Evolutionary conservation across 2,113 vertebrate species (phyloP).

Genomic region (Sebastes schlegelii): DNA sequence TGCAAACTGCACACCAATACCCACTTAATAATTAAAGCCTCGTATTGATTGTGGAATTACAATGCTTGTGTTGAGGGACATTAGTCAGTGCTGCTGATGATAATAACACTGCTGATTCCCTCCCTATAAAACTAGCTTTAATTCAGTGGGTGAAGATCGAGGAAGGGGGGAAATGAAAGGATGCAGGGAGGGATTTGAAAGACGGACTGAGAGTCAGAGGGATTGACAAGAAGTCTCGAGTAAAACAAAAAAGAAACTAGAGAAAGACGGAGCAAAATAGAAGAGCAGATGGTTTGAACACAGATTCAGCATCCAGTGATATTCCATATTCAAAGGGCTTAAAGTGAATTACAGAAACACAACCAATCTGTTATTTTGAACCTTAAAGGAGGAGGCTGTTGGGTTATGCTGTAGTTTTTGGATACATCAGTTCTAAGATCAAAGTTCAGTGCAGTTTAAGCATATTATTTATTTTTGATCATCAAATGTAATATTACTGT

Average conservation of each 20-base stretch:
- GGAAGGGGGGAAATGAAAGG: slow-evolving; percentile 12
- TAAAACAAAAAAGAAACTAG: slow-evolving; percentile 26
- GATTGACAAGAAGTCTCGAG: slow-evolving; percentile 3
- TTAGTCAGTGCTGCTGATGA: slow-evolving; percentile 67
- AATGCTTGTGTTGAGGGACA: slow-evolving; percentile 71
- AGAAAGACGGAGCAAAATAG: background rate
- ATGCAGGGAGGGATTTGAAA: slow-evolving; percentile 29
- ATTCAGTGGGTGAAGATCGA: slow-evolving; percentile 38
- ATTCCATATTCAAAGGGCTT: background rate
- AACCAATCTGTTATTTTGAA: slow-evolving; percentile 3
- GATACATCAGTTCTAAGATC: background rate
- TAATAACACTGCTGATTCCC: slow-evolving; percentile 69
- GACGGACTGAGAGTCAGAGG: slow-evolving; percentile 19
- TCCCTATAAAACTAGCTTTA: slow-evolving; percentile 51
- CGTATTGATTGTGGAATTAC: slow-evolving; percentile 77
- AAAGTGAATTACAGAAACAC: slow-evolving; percentile 20
- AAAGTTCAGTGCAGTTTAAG: background rate
- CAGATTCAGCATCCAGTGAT: background rate
- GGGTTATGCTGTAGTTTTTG: too few species aligned
- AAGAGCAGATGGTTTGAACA: background rate
- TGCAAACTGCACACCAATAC: slow-evolving; percentile 67
- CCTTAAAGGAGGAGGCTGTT: background rate
- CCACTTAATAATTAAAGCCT: slow-evolving; percentile 79
- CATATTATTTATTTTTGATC: background rate
- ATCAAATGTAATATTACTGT: background rate